Percentiles rank a stretch among this genome's conserved stretches.
These are phyloP conservation scores for Syndactyla subalaris DNA, from an alignment of 2,797 vertebrate species.

Conservation along the genomic window DNA sequence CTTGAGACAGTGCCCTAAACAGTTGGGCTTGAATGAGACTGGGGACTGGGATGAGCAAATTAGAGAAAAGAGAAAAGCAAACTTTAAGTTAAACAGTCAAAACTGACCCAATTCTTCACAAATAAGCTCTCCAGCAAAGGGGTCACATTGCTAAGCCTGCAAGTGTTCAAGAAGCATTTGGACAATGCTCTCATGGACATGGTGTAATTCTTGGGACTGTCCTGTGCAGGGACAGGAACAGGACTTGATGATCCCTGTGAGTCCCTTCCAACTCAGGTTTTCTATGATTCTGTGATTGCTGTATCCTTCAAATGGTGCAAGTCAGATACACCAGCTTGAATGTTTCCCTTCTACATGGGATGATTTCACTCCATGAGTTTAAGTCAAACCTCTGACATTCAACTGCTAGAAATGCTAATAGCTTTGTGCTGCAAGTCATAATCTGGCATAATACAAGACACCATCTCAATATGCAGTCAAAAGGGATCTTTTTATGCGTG, in stretches of 20 bases:
- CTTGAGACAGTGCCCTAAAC: accelerated
- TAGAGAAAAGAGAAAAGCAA: not conserved
- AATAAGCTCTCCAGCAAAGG: not conserved
- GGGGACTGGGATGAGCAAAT: not conserved
- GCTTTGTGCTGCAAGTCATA: not conserved
- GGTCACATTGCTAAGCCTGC: not conserved
- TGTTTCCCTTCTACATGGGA: not conserved
- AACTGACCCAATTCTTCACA: not conserved
- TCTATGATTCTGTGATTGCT: not conserved
- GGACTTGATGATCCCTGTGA: not conserved
- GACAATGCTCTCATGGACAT: not conserved
- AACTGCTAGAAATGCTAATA: not conserved
- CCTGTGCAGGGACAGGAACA: not conserved
- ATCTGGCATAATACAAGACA: not conserved
- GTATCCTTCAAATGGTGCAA: not conserved
- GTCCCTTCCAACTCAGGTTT: not conserved
- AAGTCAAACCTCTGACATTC: conserved; percentile 13
- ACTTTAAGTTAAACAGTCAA: not conserved
- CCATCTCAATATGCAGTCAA: conserved; percentile 19
- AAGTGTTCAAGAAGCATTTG: not conserved
- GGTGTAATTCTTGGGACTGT: not conserved
- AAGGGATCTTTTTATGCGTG: conserved; percentile 20
- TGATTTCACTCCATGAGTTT: not conserved
- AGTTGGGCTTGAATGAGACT: not conserved
- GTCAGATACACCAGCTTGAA: not conserved